These are phyloP conservation scores for Drosophila sulfurigaster DNA, from an alignment of 1,140 invertebrate genomes.

Conservation along the genomic window DNA sequence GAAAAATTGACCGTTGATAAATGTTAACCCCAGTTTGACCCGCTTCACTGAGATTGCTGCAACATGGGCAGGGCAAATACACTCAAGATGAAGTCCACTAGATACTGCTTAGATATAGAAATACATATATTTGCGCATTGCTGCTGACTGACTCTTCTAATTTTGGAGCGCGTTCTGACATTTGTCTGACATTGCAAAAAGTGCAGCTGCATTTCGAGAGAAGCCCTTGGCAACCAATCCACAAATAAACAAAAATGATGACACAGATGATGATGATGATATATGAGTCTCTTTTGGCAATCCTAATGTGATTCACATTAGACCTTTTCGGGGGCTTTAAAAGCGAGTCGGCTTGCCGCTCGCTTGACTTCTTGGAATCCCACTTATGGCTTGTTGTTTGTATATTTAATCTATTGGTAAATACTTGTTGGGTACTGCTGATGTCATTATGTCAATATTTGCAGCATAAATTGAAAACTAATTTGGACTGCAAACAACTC, in stretches of 20 bases:
- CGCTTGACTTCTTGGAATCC: constrained; percentile 43
- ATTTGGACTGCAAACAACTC: constrained; percentile 68
- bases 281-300: constrained; percentile 18
- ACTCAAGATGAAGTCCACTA: constrained; percentile 25
- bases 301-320: constrained; percentile 24
- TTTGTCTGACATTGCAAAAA: constrained; percentile 41
- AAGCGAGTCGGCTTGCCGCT: constrained; percentile 14
- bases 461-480: constrained; percentile 68
- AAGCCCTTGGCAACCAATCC: background rate
- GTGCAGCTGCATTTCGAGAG: constrained; percentile 18
- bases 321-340: constrained; percentile 9
- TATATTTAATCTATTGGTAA: constrained; percentile 31
- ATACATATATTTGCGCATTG: constrained; percentile 4
- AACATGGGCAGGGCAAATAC: constrained; percentile 38
- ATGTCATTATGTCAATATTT: constrained; percentile 78
- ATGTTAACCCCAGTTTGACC: constrained; percentile 46
- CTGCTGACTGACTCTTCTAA: constrained; percentile 27
- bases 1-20: constrained; percentile 58
- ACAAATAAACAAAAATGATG: background rate
- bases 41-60: constrained; percentile 14
- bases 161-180: constrained; percentile 50
- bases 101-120: background rate
- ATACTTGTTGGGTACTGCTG: constrained; percentile 48
- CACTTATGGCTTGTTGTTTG: constrained; percentile 30
- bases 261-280: background rate